Percentiles rank a stretch among this genome's conserved stretches.
Conservation (phyloP, 2,888 invertebrate species). For the Brenthis hecate region DNA sequence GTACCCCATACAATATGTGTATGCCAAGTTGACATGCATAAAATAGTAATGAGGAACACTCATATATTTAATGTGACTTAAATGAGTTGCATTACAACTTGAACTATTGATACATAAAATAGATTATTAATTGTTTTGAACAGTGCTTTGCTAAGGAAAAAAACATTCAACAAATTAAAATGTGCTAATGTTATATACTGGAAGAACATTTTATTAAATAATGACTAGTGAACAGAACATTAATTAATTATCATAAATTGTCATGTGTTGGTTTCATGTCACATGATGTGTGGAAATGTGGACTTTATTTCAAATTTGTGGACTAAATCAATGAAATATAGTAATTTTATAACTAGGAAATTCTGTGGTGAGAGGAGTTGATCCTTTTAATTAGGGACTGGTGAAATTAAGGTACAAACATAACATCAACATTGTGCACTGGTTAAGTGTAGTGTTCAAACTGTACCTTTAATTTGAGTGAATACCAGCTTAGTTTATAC, state of each 20-base stretch:
- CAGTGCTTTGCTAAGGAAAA: constrained; percentile 75
- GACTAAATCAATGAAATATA: constrained; percentile 76
- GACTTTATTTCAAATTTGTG: constrained; percentile 81
- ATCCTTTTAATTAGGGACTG: constrained; percentile 73
- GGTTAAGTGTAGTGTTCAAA: constrained; percentile 65
- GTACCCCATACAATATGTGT: constrained; percentile 68
- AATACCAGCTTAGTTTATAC: constrained; percentile 46
- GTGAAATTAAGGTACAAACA: constrained; percentile 58
- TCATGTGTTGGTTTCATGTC: constrained; percentile 58
- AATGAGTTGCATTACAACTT: constrained; percentile 65
- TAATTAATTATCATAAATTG: constrained; percentile 65
- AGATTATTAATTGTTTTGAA: constrained; percentile 78
- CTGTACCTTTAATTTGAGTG: constrained; percentile 59
- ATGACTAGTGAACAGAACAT: constrained; percentile 80
- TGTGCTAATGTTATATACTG: constrained; percentile 80
- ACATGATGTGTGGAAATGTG: constrained; percentile 73
- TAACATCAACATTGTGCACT: constrained; percentile 60
- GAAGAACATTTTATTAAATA: constrained; percentile 74
- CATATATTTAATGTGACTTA: constrained; percentile 56
- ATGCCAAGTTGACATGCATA: constrained; percentile 55
- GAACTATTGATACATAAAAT: constrained; percentile 76
- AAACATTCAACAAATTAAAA: constrained; percentile 80
- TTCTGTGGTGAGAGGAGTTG: constrained; percentile 81
- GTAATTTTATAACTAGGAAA: constrained; percentile 80
- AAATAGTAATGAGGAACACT: constrained; percentile 54